phyloP scores from a whole-genome alignment of 2,888 invertebrate species.

The Stramonita haemastoma region DNA sequence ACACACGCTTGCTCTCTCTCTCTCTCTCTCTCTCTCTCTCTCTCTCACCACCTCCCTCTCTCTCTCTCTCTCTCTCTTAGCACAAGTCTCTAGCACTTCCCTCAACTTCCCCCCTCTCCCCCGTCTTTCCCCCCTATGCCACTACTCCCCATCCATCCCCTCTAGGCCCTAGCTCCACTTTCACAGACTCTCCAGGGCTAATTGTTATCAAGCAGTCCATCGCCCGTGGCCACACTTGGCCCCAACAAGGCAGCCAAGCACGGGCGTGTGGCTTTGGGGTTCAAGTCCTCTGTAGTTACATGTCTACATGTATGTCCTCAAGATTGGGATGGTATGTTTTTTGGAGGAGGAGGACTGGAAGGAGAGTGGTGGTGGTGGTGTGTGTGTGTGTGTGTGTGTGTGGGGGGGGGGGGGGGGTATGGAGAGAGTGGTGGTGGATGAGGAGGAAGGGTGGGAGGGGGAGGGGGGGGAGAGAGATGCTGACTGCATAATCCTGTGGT shows the following conservation, averaged over 20 bases:
- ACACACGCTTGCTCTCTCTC: background rate
- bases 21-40: background rate
- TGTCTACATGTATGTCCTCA: background rate
- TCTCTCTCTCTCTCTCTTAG: background rate
- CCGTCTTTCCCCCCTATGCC: background rate
- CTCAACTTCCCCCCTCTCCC: background rate
- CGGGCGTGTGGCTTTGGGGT: constrained; percentile 1
- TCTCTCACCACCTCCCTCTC: background rate
- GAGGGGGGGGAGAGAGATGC: too few relatives aligned
- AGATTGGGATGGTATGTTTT: background rate
- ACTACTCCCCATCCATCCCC: background rate
- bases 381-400: too few relatives aligned
- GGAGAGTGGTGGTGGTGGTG: too few relatives aligned
- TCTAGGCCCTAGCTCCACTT: background rate
- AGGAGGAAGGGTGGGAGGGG: too few relatives aligned
- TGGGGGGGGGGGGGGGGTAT: too few relatives aligned
- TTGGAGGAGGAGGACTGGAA: too few relatives aligned
- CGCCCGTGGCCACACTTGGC: constrained; percentile 19
- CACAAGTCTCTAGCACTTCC: background rate
- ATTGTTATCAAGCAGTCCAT: background rate
- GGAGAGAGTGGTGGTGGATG: too few relatives aligned
- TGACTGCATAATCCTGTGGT: too few relatives aligned
- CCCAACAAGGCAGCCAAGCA: constrained; percentile 6
- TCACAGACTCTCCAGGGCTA: background rate
- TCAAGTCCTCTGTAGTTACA: background rate